Conservation (phyloP, 2,797 vertebrate genomes). For the Mareca penelope region DNA sequence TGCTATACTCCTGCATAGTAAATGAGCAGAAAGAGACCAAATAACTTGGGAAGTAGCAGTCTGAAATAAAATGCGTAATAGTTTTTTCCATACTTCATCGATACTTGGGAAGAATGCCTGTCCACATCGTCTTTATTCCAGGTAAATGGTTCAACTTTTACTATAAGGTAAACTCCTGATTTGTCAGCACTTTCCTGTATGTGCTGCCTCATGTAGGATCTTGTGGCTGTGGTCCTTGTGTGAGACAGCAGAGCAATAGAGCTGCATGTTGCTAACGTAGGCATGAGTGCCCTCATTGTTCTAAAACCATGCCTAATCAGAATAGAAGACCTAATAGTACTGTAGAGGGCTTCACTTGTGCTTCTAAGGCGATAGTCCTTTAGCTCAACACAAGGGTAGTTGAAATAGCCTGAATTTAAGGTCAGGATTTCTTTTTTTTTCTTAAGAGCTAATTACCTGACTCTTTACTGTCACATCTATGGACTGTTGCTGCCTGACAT, state of each 20-base stretch:
- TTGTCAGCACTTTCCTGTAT: background rate
- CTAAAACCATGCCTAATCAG: too few relatives aligned
- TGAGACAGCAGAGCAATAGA: background rate
- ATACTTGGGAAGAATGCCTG: background rate
- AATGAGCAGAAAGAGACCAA: background rate
- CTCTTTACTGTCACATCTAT: too few relatives aligned
- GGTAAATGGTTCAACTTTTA: background rate
- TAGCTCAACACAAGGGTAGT: background rate
- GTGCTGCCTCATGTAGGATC: background rate
- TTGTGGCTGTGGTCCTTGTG: fast-evolving
- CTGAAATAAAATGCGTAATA: background rate
- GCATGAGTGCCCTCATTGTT: background rate
- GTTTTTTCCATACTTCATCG: background rate
- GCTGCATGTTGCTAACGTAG: too few relatives aligned
- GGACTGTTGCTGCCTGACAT: background rate
- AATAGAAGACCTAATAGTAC: background rate
- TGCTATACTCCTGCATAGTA: too few relatives aligned
- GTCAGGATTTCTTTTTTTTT: background rate
- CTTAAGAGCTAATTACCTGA: too few relatives aligned
- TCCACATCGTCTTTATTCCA: background rate
- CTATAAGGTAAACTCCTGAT: background rate
- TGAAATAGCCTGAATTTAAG: background rate
- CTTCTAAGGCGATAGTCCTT: background rate
- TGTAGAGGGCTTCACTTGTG: background rate
- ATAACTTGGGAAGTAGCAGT: background rate